phyloP scores from a whole-genome alignment of 2,113 vertebrate species.

The Rhodinocichla rosea region DNA sequence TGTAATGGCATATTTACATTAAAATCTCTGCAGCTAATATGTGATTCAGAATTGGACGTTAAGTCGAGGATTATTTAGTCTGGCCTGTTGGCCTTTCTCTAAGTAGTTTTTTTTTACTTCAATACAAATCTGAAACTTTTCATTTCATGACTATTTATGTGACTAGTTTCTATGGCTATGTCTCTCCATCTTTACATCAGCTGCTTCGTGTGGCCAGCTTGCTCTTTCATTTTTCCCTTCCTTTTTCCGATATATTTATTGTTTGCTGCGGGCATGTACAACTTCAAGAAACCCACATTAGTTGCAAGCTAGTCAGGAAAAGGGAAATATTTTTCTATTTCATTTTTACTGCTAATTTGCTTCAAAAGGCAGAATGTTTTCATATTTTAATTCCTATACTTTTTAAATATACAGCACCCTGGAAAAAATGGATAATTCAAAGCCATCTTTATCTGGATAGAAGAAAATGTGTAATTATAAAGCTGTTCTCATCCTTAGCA shows the following conservation, averaged over 20 bases:
- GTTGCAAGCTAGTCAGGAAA: neutral
- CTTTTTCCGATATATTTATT: conserved; percentile 81
- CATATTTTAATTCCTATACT: neutral
- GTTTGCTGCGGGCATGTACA: conserved; percentile 37
- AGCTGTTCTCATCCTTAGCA: conserved; percentile 33
- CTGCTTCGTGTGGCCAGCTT: conserved; percentile 78
- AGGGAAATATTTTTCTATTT: neutral
- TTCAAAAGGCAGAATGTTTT: conserved; percentile 48
- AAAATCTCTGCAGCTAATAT: conserved; percentile 99
- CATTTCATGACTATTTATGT: conserved; percentile 98
- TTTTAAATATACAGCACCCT: conserved; percentile 10
- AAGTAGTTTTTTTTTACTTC: conserved; percentile 91
- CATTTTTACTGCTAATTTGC: conserved; percentile 49
- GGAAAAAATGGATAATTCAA: conserved; percentile 4
- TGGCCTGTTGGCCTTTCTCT: conserved; percentile 96
- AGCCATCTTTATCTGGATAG: neutral
- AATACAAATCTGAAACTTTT: conserved; percentile 98
- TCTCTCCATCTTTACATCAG: conserved; percentile 80
- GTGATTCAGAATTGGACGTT: conserved; percentile 98
- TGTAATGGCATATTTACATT: conserved; percentile 99
- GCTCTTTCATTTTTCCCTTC: conserved; percentile 79
- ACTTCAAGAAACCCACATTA: conserved; percentile 45
- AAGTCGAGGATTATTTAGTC: conserved; percentile 99
- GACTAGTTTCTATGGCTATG: conserved; percentile 79
- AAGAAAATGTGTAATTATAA: conserved; percentile 11